phyloP scores from a whole-genome alignment of 1,140 invertebrate genomes.

The Archivesica marissinica region DNA sequence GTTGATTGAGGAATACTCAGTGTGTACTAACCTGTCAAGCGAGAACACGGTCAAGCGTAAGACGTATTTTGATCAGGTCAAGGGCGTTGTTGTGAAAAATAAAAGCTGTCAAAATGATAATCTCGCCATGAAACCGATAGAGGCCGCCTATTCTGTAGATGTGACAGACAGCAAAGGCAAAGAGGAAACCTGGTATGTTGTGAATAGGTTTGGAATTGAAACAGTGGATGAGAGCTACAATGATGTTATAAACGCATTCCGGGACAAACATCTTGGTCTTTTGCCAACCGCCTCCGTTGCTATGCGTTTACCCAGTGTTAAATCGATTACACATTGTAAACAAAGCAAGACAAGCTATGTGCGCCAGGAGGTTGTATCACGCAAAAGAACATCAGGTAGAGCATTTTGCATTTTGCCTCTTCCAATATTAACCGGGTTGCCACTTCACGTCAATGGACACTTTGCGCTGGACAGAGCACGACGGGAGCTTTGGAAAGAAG shows the following conservation, averaged over 20 bases:
- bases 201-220: slow-evolving; percentile 70
- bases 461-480: slow-evolving; percentile 73
- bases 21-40: slow-evolving; percentile 55
- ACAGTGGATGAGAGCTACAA: slow-evolving; percentile 29
- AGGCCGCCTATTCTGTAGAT: slow-evolving; percentile 37
- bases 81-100: neutral
- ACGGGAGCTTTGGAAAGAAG: slow-evolving; percentile 68
- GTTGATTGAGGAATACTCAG: slow-evolving; percentile 54
- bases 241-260: slow-evolving; percentile 37
- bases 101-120: neutral
- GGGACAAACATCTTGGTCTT: slow-evolving; percentile 56
- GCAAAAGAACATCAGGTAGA: neutral
- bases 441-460: slow-evolving; percentile 44
- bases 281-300: slow-evolving; percentile 64
- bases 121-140: slow-evolving; percentile 12
- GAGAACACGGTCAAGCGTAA: slow-evolving; percentile 49
- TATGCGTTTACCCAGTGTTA: neutral
- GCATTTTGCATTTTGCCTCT: slow-evolving; percentile 44
- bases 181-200: slow-evolving; percentile 68
- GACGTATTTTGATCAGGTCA: slow-evolving; percentile 47
- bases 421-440: neutral
- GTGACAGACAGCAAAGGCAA: slow-evolving; percentile 53
- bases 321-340: neutral
- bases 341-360: neutral
- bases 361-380: too few species aligned